Base-by-base conservation (phyloP, 2,797 vertebrate species). In the Myiotriccus ornatus region DNA sequence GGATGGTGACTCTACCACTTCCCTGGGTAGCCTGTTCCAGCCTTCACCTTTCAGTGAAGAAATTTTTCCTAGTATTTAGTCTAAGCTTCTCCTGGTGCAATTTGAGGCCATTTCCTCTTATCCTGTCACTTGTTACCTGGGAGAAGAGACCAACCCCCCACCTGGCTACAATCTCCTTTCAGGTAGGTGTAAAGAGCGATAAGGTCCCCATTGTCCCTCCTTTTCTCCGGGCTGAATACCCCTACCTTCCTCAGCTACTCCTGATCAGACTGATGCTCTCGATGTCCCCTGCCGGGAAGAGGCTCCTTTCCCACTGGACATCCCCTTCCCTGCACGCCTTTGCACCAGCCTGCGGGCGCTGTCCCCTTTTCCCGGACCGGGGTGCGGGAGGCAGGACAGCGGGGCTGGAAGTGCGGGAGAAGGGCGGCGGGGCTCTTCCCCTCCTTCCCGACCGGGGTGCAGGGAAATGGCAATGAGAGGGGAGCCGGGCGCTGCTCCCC, bases 241-340 rank as follows among this genome's bases (percentile, higher is more conserved):
- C 37, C 43, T 57, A 28, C 43, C 44, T 64, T 44, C 71, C 12
- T 34, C 64, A 77, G 50, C 50, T 37, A 28, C 71, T 64, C 11
- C 49, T 77, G 7, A 30, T 70, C 57, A 16, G 20, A 0, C 14
- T 13, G 49, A 14, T 24, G 43, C 14, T 57, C 17, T 46, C 53
- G 1, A 0, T 1, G 56, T 27, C 22, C 44, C 73, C 25, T 12
- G 1, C 23, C 4, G 57, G 49, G 7, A 37, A 49, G 35, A 14
- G 14, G 60, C 32, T 73, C 25, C 12, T 14, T 32, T 59, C 25
- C 3, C 4, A 0, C n/a, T 4, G 76, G 9, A 17, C 41, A 27
- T n/a, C 56, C 34, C 14, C 9, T 24, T 9, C 47, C 30, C n/a
- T 20, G 69, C 25, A 3, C 2, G 5, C 22, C 53, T 44, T 20